Evolutionary conservation across 2,797 vertebrate genomes (phyloP).

Genomic region (Oryzias dopingdopingensis): DNA sequence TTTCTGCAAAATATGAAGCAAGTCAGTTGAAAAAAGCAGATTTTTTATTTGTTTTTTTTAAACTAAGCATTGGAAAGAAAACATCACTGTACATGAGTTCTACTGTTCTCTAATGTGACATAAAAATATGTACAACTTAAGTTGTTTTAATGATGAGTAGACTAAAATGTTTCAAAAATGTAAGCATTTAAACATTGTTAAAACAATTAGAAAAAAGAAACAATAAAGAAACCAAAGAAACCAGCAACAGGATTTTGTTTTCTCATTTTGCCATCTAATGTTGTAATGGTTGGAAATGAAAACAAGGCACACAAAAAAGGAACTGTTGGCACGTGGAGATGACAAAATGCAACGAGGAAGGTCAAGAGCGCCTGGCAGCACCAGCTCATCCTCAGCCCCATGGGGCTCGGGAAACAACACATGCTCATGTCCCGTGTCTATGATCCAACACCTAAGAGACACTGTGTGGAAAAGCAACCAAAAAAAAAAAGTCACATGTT

Average conservation of each 20-base stretch:
- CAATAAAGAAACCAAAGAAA: neutral
- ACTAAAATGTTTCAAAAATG: too few relatives aligned
- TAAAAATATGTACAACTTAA: too few relatives aligned
- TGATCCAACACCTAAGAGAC: constrained; percentile 25
- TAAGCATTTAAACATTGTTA: too few relatives aligned
- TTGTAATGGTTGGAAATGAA: constrained; percentile 20
- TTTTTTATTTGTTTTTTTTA: too few relatives aligned
- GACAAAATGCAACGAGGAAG: constrained; percentile 55
- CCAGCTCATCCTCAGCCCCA: constrained; percentile 54
- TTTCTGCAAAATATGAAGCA: too few relatives aligned
- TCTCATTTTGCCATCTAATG: constrained; percentile 2
- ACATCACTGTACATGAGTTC: too few relatives aligned
- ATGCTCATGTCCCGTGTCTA: constrained; percentile 25
- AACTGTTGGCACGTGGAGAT: constrained; percentile 45
- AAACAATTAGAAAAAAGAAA: too few relatives aligned
- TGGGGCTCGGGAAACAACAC: constrained; percentile 51
- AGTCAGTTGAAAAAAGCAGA: too few relatives aligned
- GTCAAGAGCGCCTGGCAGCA: constrained; percentile 62
- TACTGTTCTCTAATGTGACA: too few relatives aligned
- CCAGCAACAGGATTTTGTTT: neutral
- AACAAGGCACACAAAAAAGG: constrained; percentile 8
- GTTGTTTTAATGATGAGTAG: too few relatives aligned
- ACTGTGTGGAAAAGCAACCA: neutral
- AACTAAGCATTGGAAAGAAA: too few relatives aligned
- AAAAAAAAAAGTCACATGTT: too few relatives aligned